Evolutionary conservation across 2,797 vertebrate genomes (phyloP).

Genomic region (Sylvilagus floridanus): DNA sequence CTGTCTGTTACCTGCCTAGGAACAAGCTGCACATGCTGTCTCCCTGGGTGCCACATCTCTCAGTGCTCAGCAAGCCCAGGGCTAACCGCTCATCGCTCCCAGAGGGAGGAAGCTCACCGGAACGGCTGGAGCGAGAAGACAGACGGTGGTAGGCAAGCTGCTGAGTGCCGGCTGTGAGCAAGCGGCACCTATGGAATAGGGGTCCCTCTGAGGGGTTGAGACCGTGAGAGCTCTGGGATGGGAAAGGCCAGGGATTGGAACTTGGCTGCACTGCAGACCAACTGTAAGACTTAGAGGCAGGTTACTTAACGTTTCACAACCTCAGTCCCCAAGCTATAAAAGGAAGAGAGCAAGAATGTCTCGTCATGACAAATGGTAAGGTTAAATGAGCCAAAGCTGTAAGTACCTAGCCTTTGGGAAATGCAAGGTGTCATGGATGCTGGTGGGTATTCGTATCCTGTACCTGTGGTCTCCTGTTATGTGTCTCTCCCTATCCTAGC

Average conservation of each 20-base stretch:
- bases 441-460: accelerated
- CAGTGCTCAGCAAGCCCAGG: not conserved
- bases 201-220: not conserved
- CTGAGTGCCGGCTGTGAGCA: too few relatives aligned
- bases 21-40: not conserved
- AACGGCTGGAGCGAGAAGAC: not conserved
- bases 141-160: not conserved
- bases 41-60: constrained; percentile 18
- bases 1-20: not conserved
- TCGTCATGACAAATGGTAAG: not conserved
- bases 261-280: not conserved
- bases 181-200: not conserved
- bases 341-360: not conserved
- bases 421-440: accelerated
- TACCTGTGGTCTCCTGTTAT: not conserved
- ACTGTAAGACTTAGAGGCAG: not conserved
- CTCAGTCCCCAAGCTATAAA: not conserved
- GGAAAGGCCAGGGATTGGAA: not conserved
- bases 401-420: not conserved
- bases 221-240: not conserved
- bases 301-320: not conserved
- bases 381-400: not conserved
- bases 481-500: not conserved
- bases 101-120: not conserved
- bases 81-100: not conserved